Evolutionary conservation across 2,113 vertebrate species (phyloP).

Genomic region (Cynocephalus volans): DNA sequence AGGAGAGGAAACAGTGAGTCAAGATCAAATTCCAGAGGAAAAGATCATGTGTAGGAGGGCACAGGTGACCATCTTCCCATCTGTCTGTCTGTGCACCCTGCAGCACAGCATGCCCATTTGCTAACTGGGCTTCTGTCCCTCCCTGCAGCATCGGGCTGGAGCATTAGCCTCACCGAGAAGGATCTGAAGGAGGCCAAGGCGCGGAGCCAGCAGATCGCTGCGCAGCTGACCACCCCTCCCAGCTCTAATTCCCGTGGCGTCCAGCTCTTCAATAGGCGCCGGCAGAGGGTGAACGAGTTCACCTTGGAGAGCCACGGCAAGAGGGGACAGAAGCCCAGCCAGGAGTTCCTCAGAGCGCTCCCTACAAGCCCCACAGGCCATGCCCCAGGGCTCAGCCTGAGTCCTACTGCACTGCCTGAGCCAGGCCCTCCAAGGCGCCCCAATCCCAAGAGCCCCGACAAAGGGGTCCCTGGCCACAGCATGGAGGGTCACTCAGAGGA

Average conservation of each 20-base stretch:
- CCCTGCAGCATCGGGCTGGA: constrained; percentile 91
- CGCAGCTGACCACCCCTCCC: constrained; percentile 95
- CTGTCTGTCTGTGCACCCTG: not conserved
- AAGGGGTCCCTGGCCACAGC: constrained; percentile 73
- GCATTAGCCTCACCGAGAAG: constrained; percentile 95
- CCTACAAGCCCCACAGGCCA: constrained; percentile 81
- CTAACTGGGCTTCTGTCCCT: constrained; percentile 79
- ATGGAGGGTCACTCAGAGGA: constrained; percentile 90
- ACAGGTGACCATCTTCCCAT: rapidly evolving
- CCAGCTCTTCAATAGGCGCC: constrained; percentile 96
- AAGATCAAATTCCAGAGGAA: constrained; percentile 32
- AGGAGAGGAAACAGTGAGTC: not conserved
- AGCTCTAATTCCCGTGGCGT: constrained; percentile 95
- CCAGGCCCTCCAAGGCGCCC: constrained; percentile 4
- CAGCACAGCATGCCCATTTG: not conserved
- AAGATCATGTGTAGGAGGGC: not conserved
- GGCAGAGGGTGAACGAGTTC: constrained; percentile 95
- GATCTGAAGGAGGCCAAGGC: constrained; percentile 96
- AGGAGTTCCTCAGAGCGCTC: constrained; percentile 46
- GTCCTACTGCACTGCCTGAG: constrained; percentile 72
- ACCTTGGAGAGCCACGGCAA: constrained; percentile 89
- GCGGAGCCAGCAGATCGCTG: constrained; percentile 94
- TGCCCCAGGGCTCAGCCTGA: constrained; percentile 89
- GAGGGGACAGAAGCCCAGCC: constrained; percentile 73
- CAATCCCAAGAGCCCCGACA: not conserved